Conservation (phyloP, 2,888 invertebrate genomes). For the Alsophila aescularia region DNA sequence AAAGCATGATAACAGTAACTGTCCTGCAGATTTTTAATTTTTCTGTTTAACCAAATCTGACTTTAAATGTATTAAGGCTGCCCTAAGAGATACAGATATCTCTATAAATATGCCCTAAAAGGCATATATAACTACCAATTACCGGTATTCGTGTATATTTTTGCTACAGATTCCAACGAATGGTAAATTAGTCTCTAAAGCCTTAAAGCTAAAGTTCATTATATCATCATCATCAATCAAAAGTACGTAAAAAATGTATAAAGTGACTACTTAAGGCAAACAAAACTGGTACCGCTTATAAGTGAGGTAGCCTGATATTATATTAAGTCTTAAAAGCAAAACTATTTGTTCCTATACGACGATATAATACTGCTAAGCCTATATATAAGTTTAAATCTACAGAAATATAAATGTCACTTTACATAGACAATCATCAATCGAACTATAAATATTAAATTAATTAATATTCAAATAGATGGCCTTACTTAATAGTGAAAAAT, state of each 20-base stretch:
- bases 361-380: conserved; percentile 78
- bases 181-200: conserved; percentile 40
- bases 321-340: conserved; percentile 53
- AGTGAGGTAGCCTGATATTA: conserved; percentile 74
- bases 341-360: conserved; percentile 55
- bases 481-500: conserved; percentile 19
- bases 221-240: conserved; percentile 26
- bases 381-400: conserved; percentile 49
- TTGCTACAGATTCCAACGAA: conserved; percentile 48
- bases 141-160: conserved; percentile 50
- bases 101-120: no score
- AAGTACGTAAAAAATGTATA: conserved; percentile 6
- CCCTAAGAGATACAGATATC: no score
- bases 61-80: background rate
- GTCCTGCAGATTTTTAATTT: background rate
- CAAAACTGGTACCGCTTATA: conserved; percentile 51
- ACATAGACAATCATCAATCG: conserved; percentile 27
- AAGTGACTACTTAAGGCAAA: conserved; percentile 32
- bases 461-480: conserved; percentile 1
- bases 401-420: conserved; percentile 28
- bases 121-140: conserved; percentile 37
- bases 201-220: conserved; percentile 34
- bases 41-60: background rate
- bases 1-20: no score
- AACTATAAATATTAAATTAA: conserved; percentile 14